Conservation (phyloP, 1,140 invertebrate species). For the Aphelinus certus region DNA sequence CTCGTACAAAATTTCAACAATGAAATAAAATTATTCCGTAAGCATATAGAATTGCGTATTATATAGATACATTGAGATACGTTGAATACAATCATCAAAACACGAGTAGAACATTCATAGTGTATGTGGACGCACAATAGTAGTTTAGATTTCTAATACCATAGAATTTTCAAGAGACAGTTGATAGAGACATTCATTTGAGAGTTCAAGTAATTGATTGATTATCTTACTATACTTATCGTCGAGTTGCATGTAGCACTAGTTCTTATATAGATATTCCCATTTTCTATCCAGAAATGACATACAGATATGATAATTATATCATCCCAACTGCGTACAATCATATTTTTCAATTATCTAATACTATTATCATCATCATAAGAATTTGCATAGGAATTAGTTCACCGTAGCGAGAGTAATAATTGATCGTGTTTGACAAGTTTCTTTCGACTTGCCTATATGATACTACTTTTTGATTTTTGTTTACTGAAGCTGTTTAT, state of each 20-base stretch:
- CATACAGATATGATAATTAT: constrained; percentile 17
- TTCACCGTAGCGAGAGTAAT: constrained; percentile 43
- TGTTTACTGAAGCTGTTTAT: constrained; percentile 35
- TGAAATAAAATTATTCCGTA: too few relatives aligned
- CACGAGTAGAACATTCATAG: not conserved
- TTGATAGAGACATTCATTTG: constrained; percentile 39
- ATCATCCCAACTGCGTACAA: constrained; percentile 7
- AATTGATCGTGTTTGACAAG: constrained; percentile 51
- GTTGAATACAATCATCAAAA: constrained; percentile 11
- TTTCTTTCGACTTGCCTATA: constrained; percentile 40
- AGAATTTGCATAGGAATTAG: constrained; percentile 46
- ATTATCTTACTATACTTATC: constrained; percentile 32
- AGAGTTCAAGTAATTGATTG: constrained; percentile 29
- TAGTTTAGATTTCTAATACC: constrained; percentile 38
- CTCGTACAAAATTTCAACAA: too few relatives aligned
- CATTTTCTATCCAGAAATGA: constrained; percentile 8
- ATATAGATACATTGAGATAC: not conserved
- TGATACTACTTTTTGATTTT: constrained; percentile 40
- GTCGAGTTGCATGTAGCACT: constrained; percentile 58
- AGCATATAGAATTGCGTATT: too few relatives aligned
- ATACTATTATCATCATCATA: constrained; percentile 1
- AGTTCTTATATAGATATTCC: constrained; percentile 33
- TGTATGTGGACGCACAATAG: constrained; percentile 26
- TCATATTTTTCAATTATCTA: constrained; percentile 11
- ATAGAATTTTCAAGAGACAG: constrained; percentile 28